Percentiles rank a stretch among this genome's conserved stretches.
Conservation (phyloP, 2,888 invertebrate species). For the Petrophora chlorosata region DNA sequence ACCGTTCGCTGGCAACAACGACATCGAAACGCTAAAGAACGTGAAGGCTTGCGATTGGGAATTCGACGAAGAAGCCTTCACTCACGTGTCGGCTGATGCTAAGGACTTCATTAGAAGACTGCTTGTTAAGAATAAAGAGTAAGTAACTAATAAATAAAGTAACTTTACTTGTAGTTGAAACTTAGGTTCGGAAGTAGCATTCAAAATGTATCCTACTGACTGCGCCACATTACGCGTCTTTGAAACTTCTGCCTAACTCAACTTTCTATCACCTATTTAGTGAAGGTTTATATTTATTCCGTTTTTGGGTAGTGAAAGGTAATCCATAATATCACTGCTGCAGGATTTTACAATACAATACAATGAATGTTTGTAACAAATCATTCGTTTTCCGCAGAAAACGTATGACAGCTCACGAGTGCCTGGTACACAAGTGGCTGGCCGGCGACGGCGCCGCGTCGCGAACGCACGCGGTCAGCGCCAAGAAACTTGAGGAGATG, state of each 20-base stretch:
- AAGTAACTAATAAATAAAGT: slow-evolving; percentile 67
- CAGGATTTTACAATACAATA: no score
- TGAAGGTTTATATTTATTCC: no score
- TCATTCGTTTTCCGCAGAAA: slow-evolving; percentile 84
- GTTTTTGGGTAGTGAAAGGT: no score
- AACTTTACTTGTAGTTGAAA: no score
- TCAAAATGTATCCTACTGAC: background rate
- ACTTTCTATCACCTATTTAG: no score
- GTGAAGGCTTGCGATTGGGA: slow-evolving; percentile 99
- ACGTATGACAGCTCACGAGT: slow-evolving; percentile 99
- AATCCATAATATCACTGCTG: no score
- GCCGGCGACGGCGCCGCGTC: slow-evolving; percentile 91
- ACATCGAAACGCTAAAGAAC: slow-evolving; percentile 98
- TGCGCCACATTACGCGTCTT: no score
- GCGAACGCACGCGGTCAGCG: slow-evolving; percentile 91
- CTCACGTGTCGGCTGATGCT: slow-evolving; percentile 96
- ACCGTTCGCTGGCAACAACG: slow-evolving; percentile 99
- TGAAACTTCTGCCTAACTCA: no score
- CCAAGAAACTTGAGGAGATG: slow-evolving; percentile 92
- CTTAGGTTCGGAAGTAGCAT: no score
- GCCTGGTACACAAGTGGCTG: slow-evolving; percentile 97
- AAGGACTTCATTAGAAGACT: slow-evolving; percentile 98
- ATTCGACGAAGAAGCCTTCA: slow-evolving; percentile 98
- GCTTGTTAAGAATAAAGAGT: slow-evolving; percentile 96
- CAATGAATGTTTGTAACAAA: background rate